Base-by-base conservation (phyloP, 2,797 vertebrate species). In the Cyprinella venusta region DNA sequence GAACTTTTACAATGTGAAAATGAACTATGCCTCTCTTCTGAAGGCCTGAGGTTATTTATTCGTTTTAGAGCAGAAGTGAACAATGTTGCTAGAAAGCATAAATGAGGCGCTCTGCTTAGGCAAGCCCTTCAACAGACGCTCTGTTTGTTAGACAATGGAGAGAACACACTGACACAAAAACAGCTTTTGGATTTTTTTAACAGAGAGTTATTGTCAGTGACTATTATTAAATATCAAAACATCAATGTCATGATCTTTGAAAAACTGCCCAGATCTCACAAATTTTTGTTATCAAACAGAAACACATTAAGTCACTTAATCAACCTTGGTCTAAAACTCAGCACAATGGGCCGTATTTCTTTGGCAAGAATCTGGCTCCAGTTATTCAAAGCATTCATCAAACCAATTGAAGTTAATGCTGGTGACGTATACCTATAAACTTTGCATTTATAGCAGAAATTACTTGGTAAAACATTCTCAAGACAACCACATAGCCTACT, bases 101-200 rank as follows among this genome's bases (percentile, higher is more conserved):
- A 81, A 79, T 42, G 30, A 18, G 40, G 61, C 30, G 26, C 26
- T 80, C 48, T 76, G 77, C 76, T 84, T 59, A 71, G 79, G 52
- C 79, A 86, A 88, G 79, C 82, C 78, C 85, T 63, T 87, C 67
- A 67, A 82, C 30, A 64, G 59, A 56, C 21, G 64, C 42, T 74
- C 78, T 69, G 70, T 78, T 87, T 70, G 76, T 78, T 79, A 86
- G 76, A 87, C 86, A 85, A 89, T 69, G 30, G 52, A 59, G 36
- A 61, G 56, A 80, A 77, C 82, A 85, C 76, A 77, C 38, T 33
- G 81, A 76, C 82, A 79, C 36, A 80, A 45, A 72, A 59, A 76
- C 52, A 33, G 82, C 80, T 82, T 83, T 71, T 81, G 54, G 69
- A n/a, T 63, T 48, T 16, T 15, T 67, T 52, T 15, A 52, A 50